phyloP scores from a whole-genome alignment of 1,140 invertebrate genomes.

The Tetramorium simillimum region DNA sequence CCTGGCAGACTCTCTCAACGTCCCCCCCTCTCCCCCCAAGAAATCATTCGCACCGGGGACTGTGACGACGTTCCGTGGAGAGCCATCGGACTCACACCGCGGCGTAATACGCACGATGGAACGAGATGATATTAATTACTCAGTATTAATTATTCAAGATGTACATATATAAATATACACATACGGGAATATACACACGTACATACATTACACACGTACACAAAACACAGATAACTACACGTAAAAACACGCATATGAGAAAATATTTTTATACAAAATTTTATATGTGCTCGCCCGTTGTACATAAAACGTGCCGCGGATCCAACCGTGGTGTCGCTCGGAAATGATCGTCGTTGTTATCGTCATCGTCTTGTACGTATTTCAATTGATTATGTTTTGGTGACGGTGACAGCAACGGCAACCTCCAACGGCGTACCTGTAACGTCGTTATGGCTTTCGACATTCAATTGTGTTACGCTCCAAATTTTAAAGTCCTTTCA shows the following conservation, averaged over 20 bases:
- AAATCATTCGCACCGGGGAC: background rate
- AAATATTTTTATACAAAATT: constrained; percentile 85
- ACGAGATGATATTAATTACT: constrained; percentile 80
- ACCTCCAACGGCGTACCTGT: constrained; percentile 22
- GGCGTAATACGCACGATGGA: constrained; percentile 73
- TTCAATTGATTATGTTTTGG: constrained; percentile 1
- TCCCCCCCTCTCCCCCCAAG: background rate
- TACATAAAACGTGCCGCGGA: constrained; percentile 67
- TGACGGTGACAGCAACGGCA: background rate
- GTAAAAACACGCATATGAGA: constrained; percentile 74
- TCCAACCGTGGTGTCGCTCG: constrained; percentile 14
- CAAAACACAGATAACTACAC: background rate
- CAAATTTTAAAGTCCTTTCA: constrained; percentile 28
- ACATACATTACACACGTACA: background rate
- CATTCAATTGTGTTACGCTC: constrained; percentile 39
- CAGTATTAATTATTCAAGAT: constrained; percentile 84
- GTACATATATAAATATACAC: constrained; percentile 75
- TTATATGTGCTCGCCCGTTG: constrained; percentile 78
- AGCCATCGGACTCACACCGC: constrained; percentile 59
- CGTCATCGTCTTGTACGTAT: constrained; percentile 3
- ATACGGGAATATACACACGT: background rate
- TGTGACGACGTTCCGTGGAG: constrained; percentile 3
- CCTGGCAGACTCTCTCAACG: background rate
- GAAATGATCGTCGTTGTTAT: constrained; percentile 19
- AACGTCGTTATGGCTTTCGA: constrained; percentile 40